Base-by-base conservation (phyloP, 2,888 invertebrate genomes). In the Stenchaetothrips biformis region DNA sequence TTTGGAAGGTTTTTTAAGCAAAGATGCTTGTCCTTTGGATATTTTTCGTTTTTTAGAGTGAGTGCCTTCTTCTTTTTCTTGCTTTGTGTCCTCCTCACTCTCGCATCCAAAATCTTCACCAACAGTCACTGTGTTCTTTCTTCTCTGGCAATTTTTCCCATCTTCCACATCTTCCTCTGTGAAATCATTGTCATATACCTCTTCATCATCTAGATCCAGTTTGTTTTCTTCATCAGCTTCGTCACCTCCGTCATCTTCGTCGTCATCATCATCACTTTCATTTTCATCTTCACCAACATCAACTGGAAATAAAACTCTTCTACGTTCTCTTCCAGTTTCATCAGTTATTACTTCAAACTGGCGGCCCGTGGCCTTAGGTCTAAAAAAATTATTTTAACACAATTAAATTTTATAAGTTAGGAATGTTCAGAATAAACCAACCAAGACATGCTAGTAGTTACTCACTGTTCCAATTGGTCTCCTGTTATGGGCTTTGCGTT, bases 401-500 rank as follows among this genome's bases (percentile, higher is more conserved):
- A 27, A 74, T 37, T 37, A 37, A 37, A 37, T 2, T 37, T 37
- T 37, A 2, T 37, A 37, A 2, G 37, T 37, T 37, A n/a, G 37
- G 37, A 37, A 37, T 2, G 37, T 37, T 37, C 37, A 37, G 37
- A 37, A 37, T 37, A 4, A 37, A 37, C 21, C 59, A 79, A 16
- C 48, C 21, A 7, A 79, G 77, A 48, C 47, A 48, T 25, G 6
- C 37, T 18, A 59, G 13, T 59, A 18, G 59, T 1, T 48, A 84
- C 83, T 83, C 82, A 84, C 82, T 89, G 89, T 3, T 90, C 85
- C 85, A 92, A 90, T 83, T 94, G 92, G 82, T 89, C 88, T 0
- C 93, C 92, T 82, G 92, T 93, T 77, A 95, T 92, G 59, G 92
- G 92, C 82, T 89, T 90, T 67, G 94, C 91, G 82, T 92, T 92